Evolutionary conservation across 2,888 invertebrate genomes (phyloP), one percentile per base, ranked within the genome.

Genomic region (Phortica magna): DNA sequence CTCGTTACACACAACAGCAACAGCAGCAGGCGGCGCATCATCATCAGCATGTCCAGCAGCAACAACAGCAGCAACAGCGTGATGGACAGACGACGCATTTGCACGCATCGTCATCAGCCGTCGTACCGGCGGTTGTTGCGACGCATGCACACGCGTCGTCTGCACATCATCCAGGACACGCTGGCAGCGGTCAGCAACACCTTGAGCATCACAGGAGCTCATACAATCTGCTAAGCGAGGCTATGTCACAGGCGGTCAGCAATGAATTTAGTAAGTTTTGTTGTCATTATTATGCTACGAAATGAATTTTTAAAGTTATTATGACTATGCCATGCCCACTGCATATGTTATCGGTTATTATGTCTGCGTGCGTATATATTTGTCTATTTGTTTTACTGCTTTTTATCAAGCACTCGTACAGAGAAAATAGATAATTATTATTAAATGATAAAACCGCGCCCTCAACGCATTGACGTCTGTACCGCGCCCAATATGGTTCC

Each of bases 201-300:
- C 79, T 39, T 73, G 77, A 70, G 67, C 53, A 80, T 71, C 85
- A 88, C 55, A 87, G 90, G 78, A 93, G 92, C 86, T 93, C 93
- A 55, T 93, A 93, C 80, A 92, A 93, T 80, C 89, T 93, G 75
- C 90, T 94, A 77, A 93, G 93, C 83, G 93, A 94, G 90, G 93
- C 94, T 80, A 92, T 94, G 91, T 93, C 93, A 64, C 93, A 93
- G 88, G 94, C 93, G 41, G 93, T 94, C 77, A 93, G 93, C 82
- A 93, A 93, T 83, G 94, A 94, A 88, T 92, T 92, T 82, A 93
- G 94, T 93, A 90, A 93, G 93, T 92, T 53, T 9, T 48, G 43
- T 39, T 22, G n/a, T n/a, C 19, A 17, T 73, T 57, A 79, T 64
- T 74, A 76, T 31, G 68, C 73, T 68, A 12, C 5, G 31, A 31